A percentile compares a stretch with the other conserved stretches of the same genome.
These are phyloP conservation scores for Glossosoma conforme DNA, from an alignment of 1,140 invertebrate species.

Conservation along the genomic window DNA sequence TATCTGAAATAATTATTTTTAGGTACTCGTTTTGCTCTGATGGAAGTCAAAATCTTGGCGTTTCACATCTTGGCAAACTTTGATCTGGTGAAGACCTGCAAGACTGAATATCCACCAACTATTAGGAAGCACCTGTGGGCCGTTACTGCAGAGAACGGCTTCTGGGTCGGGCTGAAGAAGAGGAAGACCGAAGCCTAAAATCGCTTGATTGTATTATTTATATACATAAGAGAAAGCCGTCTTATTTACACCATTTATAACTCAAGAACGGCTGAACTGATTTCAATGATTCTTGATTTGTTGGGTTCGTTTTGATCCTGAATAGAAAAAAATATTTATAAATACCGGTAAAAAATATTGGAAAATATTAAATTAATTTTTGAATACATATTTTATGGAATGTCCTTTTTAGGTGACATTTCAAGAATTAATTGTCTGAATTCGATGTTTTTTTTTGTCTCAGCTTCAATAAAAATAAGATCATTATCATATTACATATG, in stretches of 20 bases:
- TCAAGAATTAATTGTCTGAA: too few species aligned
- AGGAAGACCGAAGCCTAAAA: neutral
- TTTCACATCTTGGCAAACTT: slow-evolving; percentile 23
- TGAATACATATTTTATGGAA: too few species aligned
- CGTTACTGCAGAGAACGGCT: slow-evolving; percentile 18
- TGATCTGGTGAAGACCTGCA: slow-evolving; percentile 16
- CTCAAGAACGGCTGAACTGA: neutral
- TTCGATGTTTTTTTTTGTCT: too few species aligned
- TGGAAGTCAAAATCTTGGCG: slow-evolving; percentile 20
- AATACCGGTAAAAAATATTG: neutral
- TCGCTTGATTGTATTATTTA: neutral
- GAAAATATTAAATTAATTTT: neutral
- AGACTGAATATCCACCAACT: slow-evolving; percentile 14
- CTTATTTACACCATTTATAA: neutral
- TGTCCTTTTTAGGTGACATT: too few species aligned
- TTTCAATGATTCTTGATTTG: neutral
- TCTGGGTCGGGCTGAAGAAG: slow-evolving; percentile 32
- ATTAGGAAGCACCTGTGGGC: slow-evolving; percentile 7
- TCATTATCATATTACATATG: too few species aligned
- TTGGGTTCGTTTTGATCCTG: neutral
- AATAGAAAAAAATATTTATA: neutral
- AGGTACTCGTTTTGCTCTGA: slow-evolving; percentile 20
- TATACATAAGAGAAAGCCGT: neutral
- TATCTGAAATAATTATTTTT: too few species aligned
- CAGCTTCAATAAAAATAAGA: too few species aligned